Base-by-base conservation (phyloP, 1,140 invertebrate genomes). In the Atopsyche davidsoni region DNA sequence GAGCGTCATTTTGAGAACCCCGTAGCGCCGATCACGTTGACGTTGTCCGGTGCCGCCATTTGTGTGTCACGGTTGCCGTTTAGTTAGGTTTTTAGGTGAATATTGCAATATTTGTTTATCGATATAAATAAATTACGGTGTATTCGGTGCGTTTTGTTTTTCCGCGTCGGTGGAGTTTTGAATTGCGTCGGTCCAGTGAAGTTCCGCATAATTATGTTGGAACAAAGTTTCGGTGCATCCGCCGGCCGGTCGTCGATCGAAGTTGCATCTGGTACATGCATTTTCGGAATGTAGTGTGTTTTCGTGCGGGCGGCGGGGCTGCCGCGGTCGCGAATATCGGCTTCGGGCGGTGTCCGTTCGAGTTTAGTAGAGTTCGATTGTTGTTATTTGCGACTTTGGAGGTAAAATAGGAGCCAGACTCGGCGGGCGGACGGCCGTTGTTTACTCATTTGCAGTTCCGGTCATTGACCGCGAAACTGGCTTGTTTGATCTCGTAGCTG, bases 1-100 rank as follows among this genome's bases (percentile, higher is more conserved):
- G 81, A 81, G 81, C 81, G 80, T 82, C 79, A 76, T 78, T 79
- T 76, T 80, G 79, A 81, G 77, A 79, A 82, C 80, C 79, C 81
- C 79, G 79, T 77, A 79, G 72, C 73, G 75, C 77, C 75, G 77
- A 79, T 83, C 81, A 83, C 82, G 81, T 83, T 83, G 81, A 82
- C 80, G 81, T 82, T 75, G 71, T 70, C 68, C 73, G 70, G 70
- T 71, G 69, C 69, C 73, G 72, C 71, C 71, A 72, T 73, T 72
- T 72, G 68, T 75, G 43, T 54, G 69, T 72, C 69, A 69, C 78
- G 75, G 79, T 79, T 80, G 82, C 81, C 81, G 83, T 82, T 82
- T 81, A 71, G 71, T 67, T 72, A 72, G 72, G 71, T 70, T 70
- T 71, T 44, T 51, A 51, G 48, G 48, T 51, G 48, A 51, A 51